phyloP scores from a whole-genome alignment of 2,113 vertebrate species.

The Peucedramus taeniatus region DNA sequence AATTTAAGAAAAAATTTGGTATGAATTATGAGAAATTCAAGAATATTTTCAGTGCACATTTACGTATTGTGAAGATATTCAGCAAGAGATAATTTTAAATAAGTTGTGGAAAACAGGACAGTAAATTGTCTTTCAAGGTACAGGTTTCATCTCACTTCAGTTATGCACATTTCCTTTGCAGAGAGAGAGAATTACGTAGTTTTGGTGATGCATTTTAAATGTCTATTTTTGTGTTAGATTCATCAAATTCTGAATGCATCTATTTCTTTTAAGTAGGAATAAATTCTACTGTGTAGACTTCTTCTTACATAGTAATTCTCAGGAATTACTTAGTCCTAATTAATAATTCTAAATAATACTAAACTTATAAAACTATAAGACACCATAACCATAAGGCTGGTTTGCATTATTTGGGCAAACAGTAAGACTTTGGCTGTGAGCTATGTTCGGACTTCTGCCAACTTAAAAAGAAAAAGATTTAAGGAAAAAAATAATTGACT shows the following conservation, averaged over 20 bases:
- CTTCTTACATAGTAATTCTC: background rate
- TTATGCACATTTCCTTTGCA: background rate
- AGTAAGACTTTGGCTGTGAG: background rate
- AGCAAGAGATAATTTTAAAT: background rate
- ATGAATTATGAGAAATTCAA: background rate
- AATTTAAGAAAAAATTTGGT: background rate
- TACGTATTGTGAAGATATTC: accelerated
- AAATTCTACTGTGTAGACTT: background rate
- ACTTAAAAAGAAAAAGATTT: background rate
- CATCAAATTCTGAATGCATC: background rate
- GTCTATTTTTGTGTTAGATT: background rate
- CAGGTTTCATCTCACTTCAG: background rate
- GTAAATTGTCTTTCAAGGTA: background rate
- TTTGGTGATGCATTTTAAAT: background rate
- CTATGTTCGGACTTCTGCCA: background rate
- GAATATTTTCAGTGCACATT: background rate
- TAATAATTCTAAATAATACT: background rate
- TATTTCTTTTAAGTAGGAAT: background rate
- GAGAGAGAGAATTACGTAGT: background rate
- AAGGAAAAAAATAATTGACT: accelerated
- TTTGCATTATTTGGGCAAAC: background rate
- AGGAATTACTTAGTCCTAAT: background rate
- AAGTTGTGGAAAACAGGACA: background rate
- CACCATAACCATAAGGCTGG: background rate
- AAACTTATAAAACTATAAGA: background rate